Evolutionary conservation across 2,888 invertebrate genomes (phyloP), one percentile per base, ranked within the genome.

Genomic region (Magallana nippona): DNA sequence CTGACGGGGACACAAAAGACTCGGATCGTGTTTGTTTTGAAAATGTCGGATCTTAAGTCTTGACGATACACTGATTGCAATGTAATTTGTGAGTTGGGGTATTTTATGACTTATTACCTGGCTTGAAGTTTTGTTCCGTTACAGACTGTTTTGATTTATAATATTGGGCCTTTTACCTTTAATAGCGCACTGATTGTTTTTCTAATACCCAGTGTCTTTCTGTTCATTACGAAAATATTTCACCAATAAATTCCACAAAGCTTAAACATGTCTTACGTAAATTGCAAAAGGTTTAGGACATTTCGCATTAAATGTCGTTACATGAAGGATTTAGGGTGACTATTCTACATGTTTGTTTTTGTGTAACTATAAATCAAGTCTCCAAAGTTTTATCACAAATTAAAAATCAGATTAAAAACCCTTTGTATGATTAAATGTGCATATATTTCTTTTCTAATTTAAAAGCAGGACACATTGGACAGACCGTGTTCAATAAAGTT

Each of bases 11-110:
- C 27, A 71, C 27, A 71, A 71, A 27, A 13, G 27, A 71, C 22
- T 11, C 22, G 71, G 71, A 27, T 71, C 22, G 71, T 22, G 71
- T 71, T 71, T 71, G 32, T 71, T 71, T 71, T 71, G 71, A 71
- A 71, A 71, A 71, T 71, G 10, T 71, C 27, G 71, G 27, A 22
- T 27, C 27, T 32, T 71, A 11, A 60, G 60, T 19, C 19, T 60
- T 60, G 60, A 60, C 60, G 19, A 19, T 19, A 60, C 60, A 60
- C 22, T 71, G 27, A 71, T 71, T 71, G 15, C 15, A 71, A 27
- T 27, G 71, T 71, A 22, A 71, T 32, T 27, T 27, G 22, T 71
- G 22, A 71, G 27, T 27, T 60, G 10, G 19, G n/a, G 19, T 19
- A n/a, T 60, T n/a, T 60, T 17, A n/a, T 71, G 15, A 22, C 22